Base-by-base conservation (phyloP, 2,113 vertebrate species). In the Malaclemys terrapin region DNA sequence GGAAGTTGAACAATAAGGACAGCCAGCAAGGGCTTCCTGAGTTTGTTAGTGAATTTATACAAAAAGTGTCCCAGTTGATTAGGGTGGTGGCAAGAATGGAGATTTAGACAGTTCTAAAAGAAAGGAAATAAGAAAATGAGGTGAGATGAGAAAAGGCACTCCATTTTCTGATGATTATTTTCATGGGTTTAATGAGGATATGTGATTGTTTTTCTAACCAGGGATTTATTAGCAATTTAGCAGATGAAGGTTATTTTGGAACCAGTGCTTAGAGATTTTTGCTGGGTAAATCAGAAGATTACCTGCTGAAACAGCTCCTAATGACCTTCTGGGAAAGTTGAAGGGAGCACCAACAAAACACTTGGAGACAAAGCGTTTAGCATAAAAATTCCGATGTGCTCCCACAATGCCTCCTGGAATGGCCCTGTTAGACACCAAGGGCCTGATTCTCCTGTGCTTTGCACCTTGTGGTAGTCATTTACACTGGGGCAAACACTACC, bases 161-260 rank as follows among this genome's bases (percentile, higher is more conserved):
- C 29, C 6, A 16, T 65, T n/a, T 56, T 24, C 16, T 89, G 81
- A 50, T 92, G 81, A 91, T 94, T 89, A 89, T 94, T 93, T 38
- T 94, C 91, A 83, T 57, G 53, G 38, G 82, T 95, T 90, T 93
- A 90, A 91, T 84, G 84, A 69, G 85, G 94, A 89, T 56, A 9
- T 5, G 82, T 62, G 17, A 84, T 10, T 69, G 16, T 69, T 94
- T 89, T 59, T 80, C 69, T 94, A 45, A 89, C 65, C 65, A 57
- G 13, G 79, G 81, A 93, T 93, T 89, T 95, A 94, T 94, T 57
- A 95, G 42, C n/a, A 87, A 59, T n/a, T 72, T 53, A 24, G 35
- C 47, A 84, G 35, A 92, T 31, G 79, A 69, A 84, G 84, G 16
- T 84, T 69, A 85, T 93, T 93, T 52, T 90, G 65, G 50, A 95